phyloP scores from a whole-genome alignment of 2,113 vertebrate genomes.

The Redunca redunca region DNA sequence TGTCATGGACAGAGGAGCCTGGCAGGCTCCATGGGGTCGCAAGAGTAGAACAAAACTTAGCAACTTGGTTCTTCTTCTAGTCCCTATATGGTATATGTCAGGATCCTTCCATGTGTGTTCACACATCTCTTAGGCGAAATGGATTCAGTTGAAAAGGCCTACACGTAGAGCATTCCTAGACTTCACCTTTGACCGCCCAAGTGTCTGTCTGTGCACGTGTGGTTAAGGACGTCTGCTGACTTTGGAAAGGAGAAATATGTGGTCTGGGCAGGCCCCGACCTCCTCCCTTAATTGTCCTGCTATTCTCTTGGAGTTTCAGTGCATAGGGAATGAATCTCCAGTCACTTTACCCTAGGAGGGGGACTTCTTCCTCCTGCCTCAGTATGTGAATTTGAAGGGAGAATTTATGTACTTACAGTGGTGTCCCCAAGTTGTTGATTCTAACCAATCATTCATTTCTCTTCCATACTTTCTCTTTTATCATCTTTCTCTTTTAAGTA shows the following conservation, averaged over 20 bases:
- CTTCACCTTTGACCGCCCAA: neutral
- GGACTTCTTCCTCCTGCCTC: neutral
- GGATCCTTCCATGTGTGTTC: neutral
- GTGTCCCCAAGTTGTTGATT: neutral
- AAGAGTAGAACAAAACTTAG: neutral
- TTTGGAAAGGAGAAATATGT: neutral
- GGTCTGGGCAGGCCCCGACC: rapidly evolving
- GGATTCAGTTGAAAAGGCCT: rapidly evolving
- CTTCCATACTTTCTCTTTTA: neutral
- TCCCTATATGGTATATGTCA: neutral
- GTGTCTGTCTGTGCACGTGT: neutral
- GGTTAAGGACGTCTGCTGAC: neutral
- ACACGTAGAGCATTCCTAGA: neutral
- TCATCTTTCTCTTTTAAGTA: neutral
- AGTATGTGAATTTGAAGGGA: neutral
- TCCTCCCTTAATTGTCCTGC: neutral
- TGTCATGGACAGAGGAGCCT: neutral
- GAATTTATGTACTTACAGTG: neutral
- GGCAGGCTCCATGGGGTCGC: rapidly evolving
- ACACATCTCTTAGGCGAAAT: neutral
- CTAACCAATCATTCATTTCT: neutral
- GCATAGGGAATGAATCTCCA: neutral
- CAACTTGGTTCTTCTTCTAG: neutral
- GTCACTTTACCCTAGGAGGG: neutral
- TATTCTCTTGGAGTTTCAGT: neutral